Evolutionary conservation across 2,888 invertebrate genomes (phyloP).

Genomic region (Ophonus ardosiacus): DNA sequence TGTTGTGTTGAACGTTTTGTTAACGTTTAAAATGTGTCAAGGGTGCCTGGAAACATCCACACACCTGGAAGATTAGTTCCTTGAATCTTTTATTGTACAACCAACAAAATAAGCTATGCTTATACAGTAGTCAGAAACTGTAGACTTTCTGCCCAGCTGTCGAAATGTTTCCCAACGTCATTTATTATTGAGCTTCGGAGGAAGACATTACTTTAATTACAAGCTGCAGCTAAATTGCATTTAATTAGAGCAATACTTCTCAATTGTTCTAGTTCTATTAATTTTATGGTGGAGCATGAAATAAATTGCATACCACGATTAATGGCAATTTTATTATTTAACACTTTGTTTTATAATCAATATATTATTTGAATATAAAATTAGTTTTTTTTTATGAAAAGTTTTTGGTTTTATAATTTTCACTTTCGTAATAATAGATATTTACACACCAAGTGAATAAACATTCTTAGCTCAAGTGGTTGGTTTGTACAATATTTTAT

Average conservation of each 20-base stretch:
- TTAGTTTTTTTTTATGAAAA: no score
- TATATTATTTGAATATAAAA: no score
- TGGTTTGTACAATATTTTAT: no score
- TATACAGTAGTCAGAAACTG: background rate
- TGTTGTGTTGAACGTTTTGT: slow-evolving; percentile 2
- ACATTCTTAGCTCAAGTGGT: no score
- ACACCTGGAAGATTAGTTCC: slow-evolving; percentile 8
- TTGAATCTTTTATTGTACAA: background rate
- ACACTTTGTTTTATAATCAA: background rate
- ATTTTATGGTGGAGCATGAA: background rate
- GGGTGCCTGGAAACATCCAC: slow-evolving; percentile 6
- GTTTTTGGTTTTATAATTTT: no score
- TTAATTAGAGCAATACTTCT: background rate
- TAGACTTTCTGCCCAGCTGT: background rate
- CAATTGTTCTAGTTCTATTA: background rate
- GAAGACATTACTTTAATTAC: background rate
- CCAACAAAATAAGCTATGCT: background rate
- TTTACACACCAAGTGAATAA: no score
- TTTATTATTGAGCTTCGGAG: background rate
- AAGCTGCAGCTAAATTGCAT: background rate
- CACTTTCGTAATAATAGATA: no score
- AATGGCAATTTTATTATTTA: background rate
- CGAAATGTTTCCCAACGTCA: background rate
- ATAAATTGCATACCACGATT: background rate
- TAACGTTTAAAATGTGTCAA: background rate